Percentiles rank a stretch among this genome's conserved stretches.
Evolutionary conservation across 2,113 vertebrate genomes (phyloP).

Genomic region (Otocyon megalotis): DNA sequence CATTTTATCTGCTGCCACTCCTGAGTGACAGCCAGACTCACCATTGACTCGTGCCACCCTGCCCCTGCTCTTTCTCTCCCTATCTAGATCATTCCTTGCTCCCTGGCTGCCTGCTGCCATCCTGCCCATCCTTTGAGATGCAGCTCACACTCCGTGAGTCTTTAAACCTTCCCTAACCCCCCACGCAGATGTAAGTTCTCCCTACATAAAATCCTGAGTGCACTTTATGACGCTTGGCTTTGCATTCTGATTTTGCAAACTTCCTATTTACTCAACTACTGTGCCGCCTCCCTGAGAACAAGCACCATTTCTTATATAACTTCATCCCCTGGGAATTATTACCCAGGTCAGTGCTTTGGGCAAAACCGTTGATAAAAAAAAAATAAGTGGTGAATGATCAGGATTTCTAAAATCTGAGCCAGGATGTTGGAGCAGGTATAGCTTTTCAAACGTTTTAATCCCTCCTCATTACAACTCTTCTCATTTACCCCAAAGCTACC

Average conservation of each 20-base stretch:
- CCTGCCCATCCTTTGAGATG: background rate
- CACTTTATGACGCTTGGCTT: background rate
- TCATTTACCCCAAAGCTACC: background rate
- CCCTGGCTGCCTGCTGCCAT: background rate
- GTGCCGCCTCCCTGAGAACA: background rate
- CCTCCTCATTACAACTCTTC: background rate
- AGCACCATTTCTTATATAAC: background rate
- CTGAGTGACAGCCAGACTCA: background rate
- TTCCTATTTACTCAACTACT: slow-evolving; percentile 1
- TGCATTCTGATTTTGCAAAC: background rate
- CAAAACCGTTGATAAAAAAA: background rate
- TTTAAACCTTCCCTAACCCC: background rate
- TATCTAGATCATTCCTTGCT: background rate
- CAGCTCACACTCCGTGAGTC: background rate
- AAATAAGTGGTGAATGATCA: background rate
- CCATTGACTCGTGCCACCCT: rapidly evolving
- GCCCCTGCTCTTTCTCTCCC: background rate
- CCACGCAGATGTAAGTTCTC: background rate
- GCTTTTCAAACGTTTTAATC: background rate
- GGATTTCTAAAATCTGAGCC: background rate
- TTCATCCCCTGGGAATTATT: background rate
- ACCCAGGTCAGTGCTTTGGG: background rate
- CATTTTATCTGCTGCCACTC: background rate
- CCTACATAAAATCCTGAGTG: background rate
- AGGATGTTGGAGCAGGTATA: background rate